Evolutionary conservation across 2,113 vertebrate genomes (phyloP).

Genomic region (Ardeotis arabs): DNA sequence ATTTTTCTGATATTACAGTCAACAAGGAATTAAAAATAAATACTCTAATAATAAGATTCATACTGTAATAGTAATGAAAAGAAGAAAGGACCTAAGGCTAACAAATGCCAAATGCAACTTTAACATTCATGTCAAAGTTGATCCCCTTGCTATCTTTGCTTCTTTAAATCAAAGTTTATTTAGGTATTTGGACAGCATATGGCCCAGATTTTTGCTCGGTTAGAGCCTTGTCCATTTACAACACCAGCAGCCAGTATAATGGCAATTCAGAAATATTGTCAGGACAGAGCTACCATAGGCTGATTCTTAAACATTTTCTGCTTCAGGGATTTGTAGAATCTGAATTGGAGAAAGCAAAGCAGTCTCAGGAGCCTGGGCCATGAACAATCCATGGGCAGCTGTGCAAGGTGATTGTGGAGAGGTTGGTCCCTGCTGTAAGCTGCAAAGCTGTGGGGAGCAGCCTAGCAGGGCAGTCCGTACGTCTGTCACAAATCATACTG

Average conservation of each 20-base stretch:
- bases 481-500: accelerated
- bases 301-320: neutral
- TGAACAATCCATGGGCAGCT: neutral
- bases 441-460: neutral
- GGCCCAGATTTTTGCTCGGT: neutral
- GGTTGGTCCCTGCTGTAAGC: neutral
- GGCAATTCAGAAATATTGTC: neutral
- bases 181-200: neutral
- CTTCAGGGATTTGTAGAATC: neutral
- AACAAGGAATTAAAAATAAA: neutral
- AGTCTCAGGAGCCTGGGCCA: neutral
- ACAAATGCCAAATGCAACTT: neutral
- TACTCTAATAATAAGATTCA: neutral
- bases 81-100: neutral
- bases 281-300: neutral
- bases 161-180: neutral
- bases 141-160: neutral
- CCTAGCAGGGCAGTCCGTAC: neutral
- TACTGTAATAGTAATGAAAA: neutral
- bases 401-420: neutral
- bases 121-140: neutral
- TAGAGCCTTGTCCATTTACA: neutral
- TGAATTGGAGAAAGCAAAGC: neutral
- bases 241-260: neutral
- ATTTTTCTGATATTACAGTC: neutral